These are phyloP conservation scores for Scylla paramamosain DNA, from an alignment of 1,140 invertebrate species.

Conservation along the genomic window DNA sequence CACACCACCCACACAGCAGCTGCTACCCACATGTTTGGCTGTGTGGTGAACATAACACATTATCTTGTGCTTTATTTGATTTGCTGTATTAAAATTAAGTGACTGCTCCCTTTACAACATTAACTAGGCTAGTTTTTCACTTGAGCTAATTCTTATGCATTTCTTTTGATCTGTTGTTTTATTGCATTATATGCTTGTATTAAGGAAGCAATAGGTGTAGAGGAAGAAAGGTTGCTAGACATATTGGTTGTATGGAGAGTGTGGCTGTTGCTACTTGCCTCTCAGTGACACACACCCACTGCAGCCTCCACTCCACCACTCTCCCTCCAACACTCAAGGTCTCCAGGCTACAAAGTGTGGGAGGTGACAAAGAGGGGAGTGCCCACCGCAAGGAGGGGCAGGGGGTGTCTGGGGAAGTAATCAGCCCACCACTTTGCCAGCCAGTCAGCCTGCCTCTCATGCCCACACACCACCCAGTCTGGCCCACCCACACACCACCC, in stretches of 20 bases:
- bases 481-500: background rate
- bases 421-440: background rate
- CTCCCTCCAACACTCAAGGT: too few species aligned
- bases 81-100: background rate
- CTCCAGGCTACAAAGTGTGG: background rate
- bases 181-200: background rate
- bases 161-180: background rate
- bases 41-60: background rate
- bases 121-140: background rate
- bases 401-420: slow-evolving; percentile 17
- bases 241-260: too few species aligned
- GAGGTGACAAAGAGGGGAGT: background rate
- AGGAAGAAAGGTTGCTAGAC: too few species aligned
- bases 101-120: background rate
- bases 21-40: background rate
- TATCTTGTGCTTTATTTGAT: background rate
- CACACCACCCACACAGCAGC: background rate
- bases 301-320: too few species aligned
- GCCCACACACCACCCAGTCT: background rate
- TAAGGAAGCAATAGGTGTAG: background rate
- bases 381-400: background rate
- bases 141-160: background rate
- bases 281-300: too few species aligned
- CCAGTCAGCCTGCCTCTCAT: background rate
- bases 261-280: too few species aligned